Evolutionary conservation across 2,888 invertebrate species (phyloP).

Genomic region (Achlya flavicornis): DNA sequence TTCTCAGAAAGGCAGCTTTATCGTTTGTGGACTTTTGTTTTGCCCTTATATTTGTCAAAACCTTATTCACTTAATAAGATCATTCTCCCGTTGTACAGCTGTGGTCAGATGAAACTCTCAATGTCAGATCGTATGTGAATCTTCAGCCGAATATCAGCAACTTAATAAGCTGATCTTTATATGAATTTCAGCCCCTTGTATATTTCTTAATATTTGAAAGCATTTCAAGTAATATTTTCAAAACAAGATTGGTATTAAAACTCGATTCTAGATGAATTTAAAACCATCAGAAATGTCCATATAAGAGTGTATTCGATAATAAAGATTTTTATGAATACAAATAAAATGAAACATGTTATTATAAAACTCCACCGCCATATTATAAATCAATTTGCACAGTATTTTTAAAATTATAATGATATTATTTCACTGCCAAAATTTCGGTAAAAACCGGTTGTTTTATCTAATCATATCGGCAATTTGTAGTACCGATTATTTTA

Average conservation of each 20-base stretch:
- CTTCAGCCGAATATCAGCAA: background rate
- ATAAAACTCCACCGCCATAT: constrained; percentile 33
- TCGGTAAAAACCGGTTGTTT: background rate
- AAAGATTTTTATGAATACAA: constrained; percentile 19
- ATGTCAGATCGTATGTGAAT: no score
- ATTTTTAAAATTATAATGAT: background rate
- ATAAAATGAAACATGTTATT: constrained; percentile 9
- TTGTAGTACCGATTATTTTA: no score
- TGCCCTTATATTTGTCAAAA: no score
- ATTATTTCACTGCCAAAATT: background rate
- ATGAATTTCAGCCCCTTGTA: background rate
- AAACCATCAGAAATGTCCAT: constrained; percentile 34
- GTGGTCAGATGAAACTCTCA: no score
- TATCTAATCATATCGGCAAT: no score
- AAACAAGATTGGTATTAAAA: constrained; percentile 3
- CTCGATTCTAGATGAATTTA: constrained; percentile 9
- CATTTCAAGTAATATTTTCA: background rate
- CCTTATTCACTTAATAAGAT: no score
- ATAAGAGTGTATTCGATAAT: constrained; percentile 22
- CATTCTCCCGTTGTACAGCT: no score
- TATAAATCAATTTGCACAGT: constrained; percentile 12
- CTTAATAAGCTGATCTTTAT: no score
- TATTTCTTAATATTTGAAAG: background rate
- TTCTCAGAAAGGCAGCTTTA: no score
- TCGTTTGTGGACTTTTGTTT: no score